These are phyloP conservation scores for Tragelaphus oryx DNA, from an alignment of 2,797 vertebrate genomes.

Conservation along the genomic window DNA sequence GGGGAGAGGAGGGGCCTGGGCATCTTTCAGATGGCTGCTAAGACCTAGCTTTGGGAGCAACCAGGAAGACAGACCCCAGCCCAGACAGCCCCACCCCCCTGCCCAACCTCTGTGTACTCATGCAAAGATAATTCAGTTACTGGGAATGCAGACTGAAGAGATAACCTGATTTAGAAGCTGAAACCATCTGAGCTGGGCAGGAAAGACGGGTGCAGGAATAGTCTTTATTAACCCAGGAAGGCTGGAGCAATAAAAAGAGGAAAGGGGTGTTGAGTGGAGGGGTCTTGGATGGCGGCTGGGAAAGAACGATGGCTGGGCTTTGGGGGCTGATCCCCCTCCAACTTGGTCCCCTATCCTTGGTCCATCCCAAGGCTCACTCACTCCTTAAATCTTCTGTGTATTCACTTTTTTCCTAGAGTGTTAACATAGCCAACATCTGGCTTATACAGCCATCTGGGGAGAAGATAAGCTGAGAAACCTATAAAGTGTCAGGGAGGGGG, in stretches of 20 bases:
- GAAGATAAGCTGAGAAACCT: conserved; percentile 9
- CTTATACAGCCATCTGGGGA: neutral
- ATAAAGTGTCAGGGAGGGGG: neutral
- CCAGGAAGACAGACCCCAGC: conserved; percentile 15
- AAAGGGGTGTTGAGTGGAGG: neutral
- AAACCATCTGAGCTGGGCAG: conserved; percentile 36
- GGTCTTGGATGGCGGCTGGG: neutral
- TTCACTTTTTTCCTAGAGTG: neutral
- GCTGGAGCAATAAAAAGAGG: neutral
- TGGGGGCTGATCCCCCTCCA: neutral
- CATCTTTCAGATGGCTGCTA: neutral
- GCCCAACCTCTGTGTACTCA: conserved; percentile 35
- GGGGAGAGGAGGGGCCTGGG: neutral
- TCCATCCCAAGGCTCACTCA: neutral
- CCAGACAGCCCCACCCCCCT: conserved; percentile 27
- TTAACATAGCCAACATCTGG: neutral
- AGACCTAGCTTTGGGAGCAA: neutral
- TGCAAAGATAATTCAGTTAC: conserved; percentile 68
- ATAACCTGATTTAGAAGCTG: conserved; percentile 63
- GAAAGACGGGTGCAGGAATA: neutral
- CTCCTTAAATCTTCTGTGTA: neutral
- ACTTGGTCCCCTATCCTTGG: neutral
- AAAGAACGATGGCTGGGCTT: neutral
- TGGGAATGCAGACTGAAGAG: conserved; percentile 32
- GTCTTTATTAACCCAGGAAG: neutral